These are phyloP conservation scores for Pavo muticus DNA, from an alignment of 2,113 vertebrate species.

Conservation along the genomic window DNA sequence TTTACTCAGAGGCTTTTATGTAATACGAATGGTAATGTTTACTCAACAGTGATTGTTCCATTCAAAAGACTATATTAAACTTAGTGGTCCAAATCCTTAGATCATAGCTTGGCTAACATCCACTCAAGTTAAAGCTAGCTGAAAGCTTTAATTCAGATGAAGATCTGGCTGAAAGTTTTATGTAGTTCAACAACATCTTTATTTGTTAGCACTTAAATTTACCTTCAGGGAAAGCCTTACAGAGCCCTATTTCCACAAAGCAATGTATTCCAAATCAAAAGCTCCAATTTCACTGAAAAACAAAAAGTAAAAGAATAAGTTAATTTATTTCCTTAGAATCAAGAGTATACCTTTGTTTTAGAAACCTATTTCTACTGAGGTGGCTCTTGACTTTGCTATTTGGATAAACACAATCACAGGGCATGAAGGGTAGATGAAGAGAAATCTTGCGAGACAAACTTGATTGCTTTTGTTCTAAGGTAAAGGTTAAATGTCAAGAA, in stretches of 20 bases:
- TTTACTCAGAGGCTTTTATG: background rate
- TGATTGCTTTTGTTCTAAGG: background rate
- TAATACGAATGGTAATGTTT: background rate
- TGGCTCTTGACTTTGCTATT: background rate
- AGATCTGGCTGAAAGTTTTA: background rate
- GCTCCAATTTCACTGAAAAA: background rate
- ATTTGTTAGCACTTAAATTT: background rate
- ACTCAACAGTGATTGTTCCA: background rate
- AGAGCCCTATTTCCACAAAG: background rate
- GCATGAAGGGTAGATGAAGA: background rate
- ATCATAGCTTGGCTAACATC: background rate
- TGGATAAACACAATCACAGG: background rate
- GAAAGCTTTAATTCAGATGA: background rate
- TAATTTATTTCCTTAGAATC: background rate
- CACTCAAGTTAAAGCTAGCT: background rate
- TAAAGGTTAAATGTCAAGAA: background rate
- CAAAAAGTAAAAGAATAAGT: background rate
- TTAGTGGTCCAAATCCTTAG: background rate
- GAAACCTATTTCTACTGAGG: background rate
- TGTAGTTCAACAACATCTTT: background rate
- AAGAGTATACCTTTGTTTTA: background rate
- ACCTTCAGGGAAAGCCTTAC: background rate
- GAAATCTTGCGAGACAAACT: background rate
- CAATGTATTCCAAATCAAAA: background rate
- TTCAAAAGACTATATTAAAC: background rate